Base-by-base conservation (phyloP, 2,797 vertebrate genomes). In the Gambusia yucatana region DNA sequence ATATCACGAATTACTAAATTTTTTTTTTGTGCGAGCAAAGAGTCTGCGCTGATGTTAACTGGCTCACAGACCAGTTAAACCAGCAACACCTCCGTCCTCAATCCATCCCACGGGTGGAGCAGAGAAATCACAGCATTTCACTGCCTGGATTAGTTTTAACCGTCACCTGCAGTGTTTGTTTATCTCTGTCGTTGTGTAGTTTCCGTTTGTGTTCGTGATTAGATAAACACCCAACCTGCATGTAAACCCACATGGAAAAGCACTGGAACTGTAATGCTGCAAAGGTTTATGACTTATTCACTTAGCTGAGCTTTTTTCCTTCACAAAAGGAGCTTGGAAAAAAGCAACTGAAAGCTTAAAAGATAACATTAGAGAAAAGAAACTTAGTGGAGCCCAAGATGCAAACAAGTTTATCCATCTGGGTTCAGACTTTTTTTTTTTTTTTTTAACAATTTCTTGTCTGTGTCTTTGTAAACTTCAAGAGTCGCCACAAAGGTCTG, bases 41-140 rank as follows among this genome's bases (percentile, higher is more conserved):
- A 69, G 67, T 44, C 67, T 44, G 41, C 0, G 6, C 41, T 1
- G 41, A 70, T 28, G 67, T 43, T 13, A n/a, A 43, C 20, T 43
- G 76, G 77, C 84, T 84, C 61, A 55, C 63, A 83, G 84, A 93
- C 91, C 85, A 82, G 93, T 93, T 76, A 84, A 88, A 92, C 92
- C 90, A 86, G 89, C 87, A 91, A 25, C 91, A 84, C 79, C 84
- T 84, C 80, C 3, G 81, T 57, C 77, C 77, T 33, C 10, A 13
- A 74, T 92, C 87, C 83, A 86, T 82, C 84, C 77, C 77, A 77
- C 86, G 90, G 90, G 90, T 84, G 93, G 91, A 91, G 89, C 82
- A 78, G 77, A 88, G 28, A 87, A 92, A 93, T 92, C 91, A 86
- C 78, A 84, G 87, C 83, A 0, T 55, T 76, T 88, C 70, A 88